phyloP scores from a whole-genome alignment of 2,113 vertebrate species.

The Emberiza fucata region DNA sequence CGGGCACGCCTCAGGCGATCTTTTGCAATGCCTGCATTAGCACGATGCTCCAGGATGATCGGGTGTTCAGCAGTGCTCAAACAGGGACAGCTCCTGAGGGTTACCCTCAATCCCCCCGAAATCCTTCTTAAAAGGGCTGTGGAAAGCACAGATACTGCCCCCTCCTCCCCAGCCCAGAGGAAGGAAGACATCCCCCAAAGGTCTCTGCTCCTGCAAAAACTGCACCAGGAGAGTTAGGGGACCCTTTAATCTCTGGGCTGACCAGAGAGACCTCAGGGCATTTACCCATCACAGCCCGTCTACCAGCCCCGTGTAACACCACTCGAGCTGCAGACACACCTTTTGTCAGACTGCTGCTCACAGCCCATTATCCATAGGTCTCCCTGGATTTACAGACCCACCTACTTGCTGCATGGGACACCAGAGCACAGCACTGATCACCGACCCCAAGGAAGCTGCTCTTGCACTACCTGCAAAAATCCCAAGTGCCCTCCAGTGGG shows the following conservation, averaged over 20 bases:
- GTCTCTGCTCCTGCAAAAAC: neutral
- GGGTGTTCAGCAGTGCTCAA: neutral
- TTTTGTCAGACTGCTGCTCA: neutral
- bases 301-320: rapidly evolving
- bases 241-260: neutral
- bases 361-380: rapidly evolving
- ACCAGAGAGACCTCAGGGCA: neutral
- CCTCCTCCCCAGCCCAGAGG: neutral
- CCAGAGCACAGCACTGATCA: rapidly evolving
- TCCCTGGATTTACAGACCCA: neutral
- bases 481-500: neutral
- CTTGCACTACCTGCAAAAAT: neutral
- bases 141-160: neutral
- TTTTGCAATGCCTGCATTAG: neutral
- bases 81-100: neutral
- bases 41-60: neutral
- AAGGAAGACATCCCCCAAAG: neutral
- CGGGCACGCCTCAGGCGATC: neutral
- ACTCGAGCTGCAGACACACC: neutral
- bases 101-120: neutral
- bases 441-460: neutral
- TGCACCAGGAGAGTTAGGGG: neutral
- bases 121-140: neutral
- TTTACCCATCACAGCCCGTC: neutral
- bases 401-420: rapidly evolving